Evolutionary conservation across 2,797 vertebrate genomes (phyloP).

Genomic region (Parambassis ranga): DNA sequence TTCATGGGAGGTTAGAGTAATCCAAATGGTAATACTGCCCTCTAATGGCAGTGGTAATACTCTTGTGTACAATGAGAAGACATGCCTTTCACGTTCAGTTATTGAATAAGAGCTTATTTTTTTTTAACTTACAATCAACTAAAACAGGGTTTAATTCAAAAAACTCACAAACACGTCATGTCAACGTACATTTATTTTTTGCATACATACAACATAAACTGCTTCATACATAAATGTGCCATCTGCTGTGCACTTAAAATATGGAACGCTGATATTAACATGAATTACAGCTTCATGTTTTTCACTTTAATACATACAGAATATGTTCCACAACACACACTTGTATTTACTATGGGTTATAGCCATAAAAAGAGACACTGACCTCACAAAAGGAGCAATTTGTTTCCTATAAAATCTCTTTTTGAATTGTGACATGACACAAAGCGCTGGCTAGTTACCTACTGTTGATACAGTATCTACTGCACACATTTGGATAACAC

Average conservation of each 20-base stretch:
- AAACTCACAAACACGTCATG: constrained; percentile 28
- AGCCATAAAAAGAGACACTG: constrained; percentile 76
- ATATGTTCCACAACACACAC: constrained; percentile 78
- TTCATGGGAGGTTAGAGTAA: too few relatives aligned
- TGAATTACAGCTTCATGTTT: constrained; percentile 71
- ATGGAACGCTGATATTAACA: constrained; percentile 78
- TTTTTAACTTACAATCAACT: too few relatives aligned
- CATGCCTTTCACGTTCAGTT: too few relatives aligned
- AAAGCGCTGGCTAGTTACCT: constrained; percentile 71
- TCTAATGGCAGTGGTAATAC: too few relatives aligned
- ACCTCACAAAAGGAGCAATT: constrained; percentile 76
- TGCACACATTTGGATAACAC: constrained; percentile 67
- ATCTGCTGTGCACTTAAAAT: constrained; percentile 79
- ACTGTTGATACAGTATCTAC: constrained; percentile 64
- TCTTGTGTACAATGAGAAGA: too few relatives aligned
- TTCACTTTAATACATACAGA: constrained; percentile 76
- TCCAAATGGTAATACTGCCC: too few relatives aligned
- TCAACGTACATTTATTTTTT: constrained; percentile 89
- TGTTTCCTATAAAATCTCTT: constrained; percentile 75
- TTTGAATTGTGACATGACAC: constrained; percentile 68
- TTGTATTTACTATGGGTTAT: constrained; percentile 75
- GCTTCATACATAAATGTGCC: constrained; percentile 84
- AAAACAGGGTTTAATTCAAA: too few relatives aligned
- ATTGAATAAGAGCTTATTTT: too few relatives aligned
- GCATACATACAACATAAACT: constrained; percentile 86